phyloP scores from a whole-genome alignment of 2,113 vertebrate genomes.

The Pomatorhinus ruficollis region DNA sequence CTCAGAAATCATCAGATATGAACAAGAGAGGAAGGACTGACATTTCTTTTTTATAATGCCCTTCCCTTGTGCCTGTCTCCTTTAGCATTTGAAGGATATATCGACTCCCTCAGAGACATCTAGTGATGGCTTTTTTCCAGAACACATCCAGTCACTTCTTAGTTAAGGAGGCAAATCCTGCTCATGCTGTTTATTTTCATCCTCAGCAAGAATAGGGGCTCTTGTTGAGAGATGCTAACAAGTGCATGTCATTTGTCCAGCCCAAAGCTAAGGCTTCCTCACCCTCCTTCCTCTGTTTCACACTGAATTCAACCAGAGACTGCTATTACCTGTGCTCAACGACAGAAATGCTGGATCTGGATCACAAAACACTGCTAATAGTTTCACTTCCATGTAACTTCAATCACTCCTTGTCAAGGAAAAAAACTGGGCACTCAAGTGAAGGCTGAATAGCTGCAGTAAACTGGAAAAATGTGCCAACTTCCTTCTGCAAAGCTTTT shows the following conservation, averaged over 20 bases:
- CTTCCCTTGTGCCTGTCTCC: background rate
- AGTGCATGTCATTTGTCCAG: background rate
- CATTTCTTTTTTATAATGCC: background rate
- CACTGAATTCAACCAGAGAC: background rate
- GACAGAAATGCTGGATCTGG: background rate
- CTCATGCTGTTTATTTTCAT: background rate
- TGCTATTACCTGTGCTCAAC: background rate
- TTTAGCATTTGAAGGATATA: background rate
- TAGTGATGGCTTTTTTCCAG: background rate
- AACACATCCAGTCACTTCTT: background rate
- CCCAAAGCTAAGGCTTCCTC: background rate
- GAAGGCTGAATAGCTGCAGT: background rate
- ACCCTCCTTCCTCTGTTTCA: background rate
- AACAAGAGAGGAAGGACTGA: background rate
- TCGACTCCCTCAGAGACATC: background rate
- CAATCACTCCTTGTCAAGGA: background rate
- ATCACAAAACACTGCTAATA: background rate
- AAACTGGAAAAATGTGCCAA: background rate
- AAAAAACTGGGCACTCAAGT: background rate
- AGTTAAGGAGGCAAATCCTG: background rate
- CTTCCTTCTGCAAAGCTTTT: background rate
- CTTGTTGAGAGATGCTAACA: background rate
- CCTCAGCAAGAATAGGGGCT: rapidly evolving
- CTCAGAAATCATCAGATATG: background rate
- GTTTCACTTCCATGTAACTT: background rate